Conservation (phyloP, 1,140 invertebrate genomes). For the Sycobia sp. region DNA sequence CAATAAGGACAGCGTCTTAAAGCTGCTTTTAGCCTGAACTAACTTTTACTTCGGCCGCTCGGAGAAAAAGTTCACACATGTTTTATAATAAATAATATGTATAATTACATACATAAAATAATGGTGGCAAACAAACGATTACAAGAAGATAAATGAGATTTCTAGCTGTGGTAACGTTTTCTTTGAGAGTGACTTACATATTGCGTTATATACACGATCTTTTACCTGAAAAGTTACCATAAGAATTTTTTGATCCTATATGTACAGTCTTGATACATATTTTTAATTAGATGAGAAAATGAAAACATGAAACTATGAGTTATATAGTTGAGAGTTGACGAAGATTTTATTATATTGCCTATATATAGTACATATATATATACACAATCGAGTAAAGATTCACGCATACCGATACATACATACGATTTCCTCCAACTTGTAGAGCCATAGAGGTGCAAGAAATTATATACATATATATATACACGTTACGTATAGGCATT, state of each 20-base stretch:
- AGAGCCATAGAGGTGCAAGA: neutral
- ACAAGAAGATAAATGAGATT: conserved; percentile 5
- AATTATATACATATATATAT: conserved; percentile 3
- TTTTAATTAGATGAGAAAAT: conserved; percentile 30
- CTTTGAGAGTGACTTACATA: conserved; percentile 26
- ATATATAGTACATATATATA: conserved; percentile 19
- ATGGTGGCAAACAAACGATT: conserved; percentile 4
- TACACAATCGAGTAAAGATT: neutral
- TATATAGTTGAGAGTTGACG: conserved; percentile 16
- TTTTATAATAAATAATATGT: conserved; percentile 5
- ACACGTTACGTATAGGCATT: conserved; percentile 2
- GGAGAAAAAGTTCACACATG: neutral
- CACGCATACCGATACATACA: neutral
- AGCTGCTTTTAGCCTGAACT: no score
- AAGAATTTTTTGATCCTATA: conserved; percentile 35
- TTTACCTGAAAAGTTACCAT: conserved; percentile 36
- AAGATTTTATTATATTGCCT: conserved; percentile 23
- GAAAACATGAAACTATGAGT: conserved; percentile 1
- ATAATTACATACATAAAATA: neutral
- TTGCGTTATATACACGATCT: conserved; percentile 30
- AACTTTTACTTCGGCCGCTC: neutral
- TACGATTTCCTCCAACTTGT: conserved; percentile 1
- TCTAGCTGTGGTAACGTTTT: conserved; percentile 33
- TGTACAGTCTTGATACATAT: conserved; percentile 37
- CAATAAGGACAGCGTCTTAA: conserved; percentile 4